Evolutionary conservation across 2,113 vertebrate species (phyloP).

Genomic region (Boulengeromyrus knoepffleri): DNA sequence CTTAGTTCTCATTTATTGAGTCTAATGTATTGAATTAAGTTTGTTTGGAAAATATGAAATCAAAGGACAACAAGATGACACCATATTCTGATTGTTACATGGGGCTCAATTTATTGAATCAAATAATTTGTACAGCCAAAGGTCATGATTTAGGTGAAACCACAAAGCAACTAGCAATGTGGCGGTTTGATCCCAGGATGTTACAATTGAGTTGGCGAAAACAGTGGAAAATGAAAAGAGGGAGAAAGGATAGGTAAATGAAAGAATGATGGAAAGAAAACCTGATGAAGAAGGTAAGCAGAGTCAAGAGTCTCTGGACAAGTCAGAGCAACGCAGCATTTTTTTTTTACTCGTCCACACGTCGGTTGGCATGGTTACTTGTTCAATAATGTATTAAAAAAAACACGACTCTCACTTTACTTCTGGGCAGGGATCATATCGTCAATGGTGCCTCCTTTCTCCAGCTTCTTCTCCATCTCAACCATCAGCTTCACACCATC

Average conservation of each 20-base stretch:
- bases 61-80: neutral
- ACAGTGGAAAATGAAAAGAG: conserved; percentile 22
- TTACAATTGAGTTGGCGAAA: conserved; percentile 42
- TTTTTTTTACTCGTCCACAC: conserved; percentile 25
- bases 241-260: conserved; percentile 21
- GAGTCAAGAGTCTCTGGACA: conserved; percentile 43
- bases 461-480: conserved; percentile 96
- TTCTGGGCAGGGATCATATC: conserved; percentile 95
- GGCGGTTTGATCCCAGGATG: conserved; percentile 66
- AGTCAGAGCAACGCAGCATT: conserved; percentile 25
- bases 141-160: conserved; percentile 31
- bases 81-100: conserved; percentile 48
- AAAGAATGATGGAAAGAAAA: conserved; percentile 26
- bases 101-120: conserved; percentile 60
- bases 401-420: conserved; percentile 54
- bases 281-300: conserved; percentile 17
- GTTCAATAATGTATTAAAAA: conserved; percentile 46
- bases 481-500: conserved; percentile 95
- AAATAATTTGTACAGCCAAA: conserved; percentile 56
- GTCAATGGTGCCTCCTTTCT: conserved; percentile 84
- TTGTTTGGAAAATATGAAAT: neutral
- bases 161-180: conserved; percentile 51
- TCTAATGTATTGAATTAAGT: neutral
- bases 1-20: neutral
- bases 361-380: conserved; percentile 45